phyloP scores from a whole-genome alignment of 2,888 invertebrate genomes.

The Malthinus seriepunctatus region DNA sequence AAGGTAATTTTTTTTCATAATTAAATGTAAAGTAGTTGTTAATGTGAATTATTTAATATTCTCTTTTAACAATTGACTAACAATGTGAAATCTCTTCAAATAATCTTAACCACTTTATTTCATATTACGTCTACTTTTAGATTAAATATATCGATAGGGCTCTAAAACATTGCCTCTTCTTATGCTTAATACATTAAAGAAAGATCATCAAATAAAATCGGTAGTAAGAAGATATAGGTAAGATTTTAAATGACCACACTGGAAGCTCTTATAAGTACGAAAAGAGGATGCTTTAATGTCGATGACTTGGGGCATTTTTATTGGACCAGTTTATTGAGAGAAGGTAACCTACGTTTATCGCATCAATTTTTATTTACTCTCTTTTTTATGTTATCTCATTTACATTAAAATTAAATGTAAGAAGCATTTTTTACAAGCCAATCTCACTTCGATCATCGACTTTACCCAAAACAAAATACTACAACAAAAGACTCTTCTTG shows the following conservation, averaged over 20 bases:
- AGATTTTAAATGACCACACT: conserved; percentile 34
- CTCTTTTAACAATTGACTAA: too few species aligned
- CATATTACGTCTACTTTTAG: conserved; percentile 14
- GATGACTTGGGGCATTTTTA: conserved; percentile 33
- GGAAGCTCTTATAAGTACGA: conserved; percentile 30
- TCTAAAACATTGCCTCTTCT: conserved; percentile 19
- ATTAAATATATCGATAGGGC: conserved; percentile 25
- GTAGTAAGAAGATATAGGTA: conserved; percentile 34
- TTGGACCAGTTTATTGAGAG: conserved; percentile 33
- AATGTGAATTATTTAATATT: too few species aligned
- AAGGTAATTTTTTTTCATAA: too few species aligned
- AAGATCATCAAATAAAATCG: conserved; percentile 36
- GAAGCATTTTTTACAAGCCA: conserved; percentile 11
- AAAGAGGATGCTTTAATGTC: conserved; percentile 29
- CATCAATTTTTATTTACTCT: conserved; percentile 32
- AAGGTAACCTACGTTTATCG: conserved; percentile 32
- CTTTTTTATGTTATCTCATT: conserved; percentile 28
- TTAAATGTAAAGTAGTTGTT: too few species aligned
- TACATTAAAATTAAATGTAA: conserved; percentile 32
- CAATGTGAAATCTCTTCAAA: too few species aligned
- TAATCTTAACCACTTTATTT: not conserved
- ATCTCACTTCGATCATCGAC: conserved; percentile 20
- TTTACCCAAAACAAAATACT: conserved; percentile 4
- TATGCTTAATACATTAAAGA: conserved; percentile 31
- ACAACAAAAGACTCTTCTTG: conserved; percentile 11